Evolutionary conservation across 2,113 vertebrate species (phyloP).

Genomic region (Eidolon helvum): DNA sequence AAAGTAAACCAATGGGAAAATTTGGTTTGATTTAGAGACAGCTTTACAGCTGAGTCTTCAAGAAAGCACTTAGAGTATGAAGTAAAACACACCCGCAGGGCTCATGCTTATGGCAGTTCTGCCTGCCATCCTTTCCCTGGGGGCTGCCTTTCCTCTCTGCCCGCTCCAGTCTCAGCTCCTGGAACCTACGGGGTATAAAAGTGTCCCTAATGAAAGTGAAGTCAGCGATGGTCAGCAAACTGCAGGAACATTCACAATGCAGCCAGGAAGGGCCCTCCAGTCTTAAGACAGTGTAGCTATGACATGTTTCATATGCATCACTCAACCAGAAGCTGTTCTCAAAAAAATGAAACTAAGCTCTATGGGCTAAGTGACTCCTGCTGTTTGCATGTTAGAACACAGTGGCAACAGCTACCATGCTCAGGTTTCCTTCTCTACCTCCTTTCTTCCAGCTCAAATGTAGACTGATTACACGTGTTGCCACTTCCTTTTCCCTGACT

Average conservation of each 20-base stretch:
- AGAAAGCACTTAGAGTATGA: not conserved
- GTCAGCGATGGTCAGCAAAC: not conserved
- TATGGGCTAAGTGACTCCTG: not conserved
- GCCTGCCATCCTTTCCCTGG: too few species aligned
- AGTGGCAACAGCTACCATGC: not conserved
- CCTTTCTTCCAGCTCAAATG: too few species aligned
- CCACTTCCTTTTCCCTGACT: not conserved
- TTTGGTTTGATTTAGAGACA: not conserved
- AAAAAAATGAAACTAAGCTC: not conserved
- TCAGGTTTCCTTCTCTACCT: not conserved
- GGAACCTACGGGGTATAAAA: not conserved
- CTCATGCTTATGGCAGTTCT: not conserved
- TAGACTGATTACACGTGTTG: not conserved
- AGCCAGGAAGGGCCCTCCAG: not conserved
- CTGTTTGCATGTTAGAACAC: accelerated
- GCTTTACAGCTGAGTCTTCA: not conserved
- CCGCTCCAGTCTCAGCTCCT: not conserved
- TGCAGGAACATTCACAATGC: too few species aligned
- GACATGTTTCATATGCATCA: not conserved
- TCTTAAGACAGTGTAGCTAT: not conserved
- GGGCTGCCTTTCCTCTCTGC: not conserved
- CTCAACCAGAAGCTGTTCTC: not conserved
- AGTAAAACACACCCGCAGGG: not conserved
- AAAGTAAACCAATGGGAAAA: not conserved
- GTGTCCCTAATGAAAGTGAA: not conserved